Evolutionary conservation across 2,888 invertebrate genomes (phyloP), one percentile per base, ranked within the genome.

Genomic region (Leptothorax acervorum): DNA sequence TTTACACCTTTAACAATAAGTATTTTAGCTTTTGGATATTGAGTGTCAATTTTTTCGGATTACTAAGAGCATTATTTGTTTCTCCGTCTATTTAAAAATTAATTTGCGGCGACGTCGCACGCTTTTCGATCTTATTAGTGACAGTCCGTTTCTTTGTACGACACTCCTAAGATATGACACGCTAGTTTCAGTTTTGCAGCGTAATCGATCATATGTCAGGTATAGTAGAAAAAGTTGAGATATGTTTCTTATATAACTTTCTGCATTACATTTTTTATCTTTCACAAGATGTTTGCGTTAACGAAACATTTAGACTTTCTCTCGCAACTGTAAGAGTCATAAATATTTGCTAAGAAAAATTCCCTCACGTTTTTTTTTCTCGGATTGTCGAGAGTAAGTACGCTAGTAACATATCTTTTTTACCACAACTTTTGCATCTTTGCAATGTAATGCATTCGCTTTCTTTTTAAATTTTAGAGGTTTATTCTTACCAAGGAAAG

Each of bases 261-360:
- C 12, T 28, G 28, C 79, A 51, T 60, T 48, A 60, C 60, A 60
- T 71, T 81, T 71, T 48, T 48, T 79, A 71, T 12, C 23, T 45
- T 3, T 79, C 60, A 12, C 48, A 60, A 60, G 48, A 71, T 71
- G 60, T 60, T 71, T 35, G 68, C 31, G 6, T 31, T 71, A 81
- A 71, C 15, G 79, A 81, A 48, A 62, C 60, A 71, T 71, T 57
- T 48, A 35, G 45, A 71, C 45, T 35, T 71, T 18, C 35, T 70
- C 45, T 18, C 18, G 39, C 31, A 78, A 68, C 70, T 51, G 23
- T 66, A 74, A 53, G 15, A 68, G 28, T 31, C 39, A 51, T 66
- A 60, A 83, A 76, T 76, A 68, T 83, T 76, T 76, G 57, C 74
- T 28, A n/a, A 6, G 45, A 18, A 66, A n/a, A 55, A 74, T 15